Evolutionary conservation across 2,113 vertebrate species (phyloP), one percentile per base, ranked within the genome.

Genomic region (Nipponia nippon): DNA sequence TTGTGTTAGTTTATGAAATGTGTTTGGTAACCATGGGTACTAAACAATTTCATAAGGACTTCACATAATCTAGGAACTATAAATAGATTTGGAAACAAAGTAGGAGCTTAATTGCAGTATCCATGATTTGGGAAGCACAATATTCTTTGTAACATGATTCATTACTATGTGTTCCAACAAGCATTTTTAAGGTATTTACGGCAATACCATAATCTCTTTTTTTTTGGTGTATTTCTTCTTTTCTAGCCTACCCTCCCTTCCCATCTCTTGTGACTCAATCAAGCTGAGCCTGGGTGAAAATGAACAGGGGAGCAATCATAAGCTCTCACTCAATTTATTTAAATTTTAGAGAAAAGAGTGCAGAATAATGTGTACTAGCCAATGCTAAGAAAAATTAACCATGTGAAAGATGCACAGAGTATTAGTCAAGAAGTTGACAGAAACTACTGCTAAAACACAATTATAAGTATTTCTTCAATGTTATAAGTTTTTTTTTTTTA

Each of bases 11-110:
- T 93, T 72, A 36, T 69, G 59, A 90, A 86, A 71, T 5, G 40
- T 53, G 40, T 75, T 95, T 95, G 84, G 95, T 97, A 97, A 95
- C 95, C 94, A 97, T 96, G 95, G 95, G 66, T 94, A 97, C 96
- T 81, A 83, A 94, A 95, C 76, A 88, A 66, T 95, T 95, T 95
- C 92, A 90, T 71, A 79, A 94, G 79, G 87, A 83, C 52, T 94
- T 93, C 83, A 89, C 70, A 89, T 92, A 77, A 82, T 87, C 78
- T 67, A 85, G 58, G 67, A 89, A 59, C 92, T 96, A 93, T 91
- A 95, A 95, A 95, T 89, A 95, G 87, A 93, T 66, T 61, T 93
- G 59, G 75, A 81, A 87, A 75, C 38, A 76, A 95, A 90, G 30
- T 52, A 62, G 59, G 47, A 94, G 40, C 84, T 93, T 88, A 94